A percentile compares a stretch with the other conserved stretches of the same genome.
Evolutionary conservation across 2,888 invertebrate species (phyloP).

Genomic region (Rhamphomyia laevipes): DNA sequence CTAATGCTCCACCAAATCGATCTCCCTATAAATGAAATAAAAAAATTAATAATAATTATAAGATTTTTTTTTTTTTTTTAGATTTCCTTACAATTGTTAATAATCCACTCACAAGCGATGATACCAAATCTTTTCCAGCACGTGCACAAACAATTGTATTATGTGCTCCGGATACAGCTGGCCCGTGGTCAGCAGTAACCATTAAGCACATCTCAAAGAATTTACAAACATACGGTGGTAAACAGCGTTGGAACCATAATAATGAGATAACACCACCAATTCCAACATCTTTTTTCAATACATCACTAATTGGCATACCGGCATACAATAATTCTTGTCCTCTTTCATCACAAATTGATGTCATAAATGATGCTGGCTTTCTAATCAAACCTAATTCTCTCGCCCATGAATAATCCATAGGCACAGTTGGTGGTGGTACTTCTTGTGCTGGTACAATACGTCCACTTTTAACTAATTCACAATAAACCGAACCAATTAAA

Average conservation of each 20-base stretch:
- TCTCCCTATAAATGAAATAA: conserved; percentile 58
- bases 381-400: conserved; percentile 90
- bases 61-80: neutral
- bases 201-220: conserved; percentile 99
- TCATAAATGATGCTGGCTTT: conserved; percentile 99
- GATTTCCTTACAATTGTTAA: conserved; percentile 79
- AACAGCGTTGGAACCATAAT: conserved; percentile 95
- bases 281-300: conserved; percentile 88
- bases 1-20: conserved; percentile 95
- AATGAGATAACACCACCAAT: conserved; percentile 95
- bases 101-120: conserved; percentile 89
- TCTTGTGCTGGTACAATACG: conserved; percentile 80
- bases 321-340: conserved; percentile 96
- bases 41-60: neutral
- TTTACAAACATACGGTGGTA: conserved; percentile 88
- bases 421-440: conserved; percentile 96
- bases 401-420: conserved; percentile 99
- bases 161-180: conserved; percentile 96
- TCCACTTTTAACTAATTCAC: conserved; percentile 65
- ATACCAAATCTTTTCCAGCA: conserved; percentile 94
- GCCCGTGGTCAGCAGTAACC: conserved; percentile 98
- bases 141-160: conserved; percentile 97
- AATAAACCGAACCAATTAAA: conserved; percentile 61
- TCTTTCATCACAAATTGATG: conserved; percentile 96
- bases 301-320: conserved; percentile 79